Conservation (phyloP, 2,113 vertebrate species). For the Tragelaphus scriptus region DNA sequence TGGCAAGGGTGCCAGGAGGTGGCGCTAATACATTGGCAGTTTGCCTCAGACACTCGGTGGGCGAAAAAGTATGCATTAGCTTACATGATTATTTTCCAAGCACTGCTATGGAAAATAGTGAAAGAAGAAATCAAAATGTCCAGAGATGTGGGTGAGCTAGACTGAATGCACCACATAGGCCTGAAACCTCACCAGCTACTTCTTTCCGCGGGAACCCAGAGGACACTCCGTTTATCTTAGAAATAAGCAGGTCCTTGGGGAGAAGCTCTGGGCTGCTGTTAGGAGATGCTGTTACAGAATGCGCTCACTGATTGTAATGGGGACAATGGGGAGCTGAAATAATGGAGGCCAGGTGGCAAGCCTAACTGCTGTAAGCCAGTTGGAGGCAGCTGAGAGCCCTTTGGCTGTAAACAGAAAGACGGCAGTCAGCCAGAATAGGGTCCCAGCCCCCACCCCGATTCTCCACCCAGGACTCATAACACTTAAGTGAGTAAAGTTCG, state of each 20-base stretch:
- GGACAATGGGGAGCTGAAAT: background rate
- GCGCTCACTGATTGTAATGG: background rate
- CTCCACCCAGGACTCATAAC: background rate
- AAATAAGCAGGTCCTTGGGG: background rate
- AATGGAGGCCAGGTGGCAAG: background rate
- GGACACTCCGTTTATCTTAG: fast-evolving
- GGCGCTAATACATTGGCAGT: background rate
- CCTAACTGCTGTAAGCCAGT: background rate
- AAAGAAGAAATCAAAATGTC: background rate
- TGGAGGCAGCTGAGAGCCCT: background rate
- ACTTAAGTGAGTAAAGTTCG: background rate
- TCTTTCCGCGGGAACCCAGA: background rate
- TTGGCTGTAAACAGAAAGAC: background rate
- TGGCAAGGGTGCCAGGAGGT: background rate
- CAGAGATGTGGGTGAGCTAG: background rate
- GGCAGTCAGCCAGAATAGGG: background rate
- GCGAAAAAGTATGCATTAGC: background rate
- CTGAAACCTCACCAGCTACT: background rate
- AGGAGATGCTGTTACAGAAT: background rate
- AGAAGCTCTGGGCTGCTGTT: background rate
- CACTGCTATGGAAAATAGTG: background rate
- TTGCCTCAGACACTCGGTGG: background rate
- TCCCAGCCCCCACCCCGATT: background rate
- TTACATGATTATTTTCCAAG: background rate
- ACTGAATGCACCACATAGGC: background rate